Conservation (phyloP, 2,113 vertebrate species). For the Coptodon bakossiorum region DNA sequence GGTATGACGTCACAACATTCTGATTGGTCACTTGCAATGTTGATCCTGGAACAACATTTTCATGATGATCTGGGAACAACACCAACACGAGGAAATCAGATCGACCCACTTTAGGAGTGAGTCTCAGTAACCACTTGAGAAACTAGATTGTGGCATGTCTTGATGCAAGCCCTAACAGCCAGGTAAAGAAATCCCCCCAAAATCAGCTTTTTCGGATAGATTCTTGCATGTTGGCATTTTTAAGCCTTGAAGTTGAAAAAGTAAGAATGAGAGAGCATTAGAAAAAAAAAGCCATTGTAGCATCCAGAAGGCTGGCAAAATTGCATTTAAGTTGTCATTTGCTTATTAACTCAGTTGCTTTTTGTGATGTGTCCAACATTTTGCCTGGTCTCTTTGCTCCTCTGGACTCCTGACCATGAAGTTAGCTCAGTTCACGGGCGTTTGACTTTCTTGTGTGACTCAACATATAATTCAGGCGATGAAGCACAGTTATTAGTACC, state of each 20-base stretch:
- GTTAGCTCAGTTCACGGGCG: constrained; percentile 3
- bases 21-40: no score
- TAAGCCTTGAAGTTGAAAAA: background rate
- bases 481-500: background rate
- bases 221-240: background rate
- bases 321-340: background rate
- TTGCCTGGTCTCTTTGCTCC: background rate
- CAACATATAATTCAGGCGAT: background rate
- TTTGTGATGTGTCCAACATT: background rate
- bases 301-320: background rate
- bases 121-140: background rate
- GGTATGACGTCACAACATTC: no score
- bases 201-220: background rate
- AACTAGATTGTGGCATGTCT: background rate
- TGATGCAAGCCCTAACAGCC: background rate
- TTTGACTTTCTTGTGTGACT: constrained; percentile 22
- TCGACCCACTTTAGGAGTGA: background rate
- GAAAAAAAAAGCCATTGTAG: background rate
- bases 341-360: background rate
- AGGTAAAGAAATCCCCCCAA: background rate
- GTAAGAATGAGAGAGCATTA: background rate
- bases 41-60: no score
- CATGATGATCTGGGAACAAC: no score
- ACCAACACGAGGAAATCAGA: no score
- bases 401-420: background rate